Evolutionary conservation across 1,140 invertebrate genomes (phyloP).

Genomic region (Lepidotrigona ventralis): DNA sequence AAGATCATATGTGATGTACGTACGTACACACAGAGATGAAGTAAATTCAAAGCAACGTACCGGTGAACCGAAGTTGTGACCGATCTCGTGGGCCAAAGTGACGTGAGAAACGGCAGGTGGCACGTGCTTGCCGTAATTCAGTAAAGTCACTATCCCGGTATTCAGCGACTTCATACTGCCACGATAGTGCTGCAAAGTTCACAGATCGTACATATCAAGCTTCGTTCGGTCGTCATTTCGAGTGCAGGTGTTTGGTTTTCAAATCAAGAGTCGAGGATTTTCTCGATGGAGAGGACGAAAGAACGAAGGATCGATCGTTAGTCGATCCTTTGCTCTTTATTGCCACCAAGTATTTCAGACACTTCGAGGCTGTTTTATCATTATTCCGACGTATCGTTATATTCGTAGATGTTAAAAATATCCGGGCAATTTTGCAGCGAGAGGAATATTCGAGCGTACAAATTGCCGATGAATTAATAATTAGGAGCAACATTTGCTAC

Average conservation of each 20-base stretch:
- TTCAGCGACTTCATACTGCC: slow-evolving; percentile 97
- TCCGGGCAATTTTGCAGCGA: too few species aligned
- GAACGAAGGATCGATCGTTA: background rate
- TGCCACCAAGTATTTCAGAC: too few species aligned
- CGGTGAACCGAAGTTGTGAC: slow-evolving; percentile 99
- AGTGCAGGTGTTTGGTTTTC: background rate
- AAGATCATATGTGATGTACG: background rate
- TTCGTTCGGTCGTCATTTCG: background rate
- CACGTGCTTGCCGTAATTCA: slow-evolving; percentile 99
- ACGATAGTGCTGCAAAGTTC: slow-evolving; percentile 90
- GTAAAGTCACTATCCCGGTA: slow-evolving; percentile 97
- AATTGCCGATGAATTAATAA: too few species aligned
- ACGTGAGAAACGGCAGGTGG: slow-evolving; percentile 98
- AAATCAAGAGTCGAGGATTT: background rate
- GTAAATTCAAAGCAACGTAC: slow-evolving; percentile 80
- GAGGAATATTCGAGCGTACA: too few species aligned
- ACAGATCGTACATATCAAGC: slow-evolving; percentile 50
- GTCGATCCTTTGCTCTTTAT: background rate
- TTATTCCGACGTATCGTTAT: too few species aligned
- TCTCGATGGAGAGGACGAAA: too few species aligned
- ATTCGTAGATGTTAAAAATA: too few species aligned
- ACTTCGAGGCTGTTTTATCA: too few species aligned
- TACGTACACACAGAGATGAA: background rate
- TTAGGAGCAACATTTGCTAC: too few species aligned
- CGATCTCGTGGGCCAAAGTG: slow-evolving; percentile 99